phyloP scores from a whole-genome alignment of 1,140 invertebrate genomes.

The Lucilia sericata region DNA sequence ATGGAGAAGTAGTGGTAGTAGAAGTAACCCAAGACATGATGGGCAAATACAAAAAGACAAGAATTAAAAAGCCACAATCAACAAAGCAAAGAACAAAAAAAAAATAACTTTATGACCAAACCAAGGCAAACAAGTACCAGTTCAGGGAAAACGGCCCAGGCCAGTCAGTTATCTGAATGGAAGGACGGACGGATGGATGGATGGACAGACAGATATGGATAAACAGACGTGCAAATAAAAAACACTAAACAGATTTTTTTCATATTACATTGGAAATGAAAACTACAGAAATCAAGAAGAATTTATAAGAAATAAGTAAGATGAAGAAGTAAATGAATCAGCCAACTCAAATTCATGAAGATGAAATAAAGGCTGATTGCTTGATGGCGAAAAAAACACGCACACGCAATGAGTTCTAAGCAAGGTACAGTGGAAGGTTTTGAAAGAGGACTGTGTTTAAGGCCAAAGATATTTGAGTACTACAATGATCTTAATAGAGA shows the following conservation, averaged over 20 bases:
- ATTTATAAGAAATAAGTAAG: background rate
- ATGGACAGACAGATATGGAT: too few relatives aligned
- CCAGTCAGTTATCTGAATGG: background rate
- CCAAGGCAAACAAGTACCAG: slow-evolving; percentile 38
- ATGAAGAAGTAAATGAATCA: background rate
- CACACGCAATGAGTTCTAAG: too few relatives aligned
- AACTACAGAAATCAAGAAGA: background rate
- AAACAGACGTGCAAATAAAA: background rate
- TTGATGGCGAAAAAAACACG: too few relatives aligned
- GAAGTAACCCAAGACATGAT: background rate
- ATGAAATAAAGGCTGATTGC: background rate
- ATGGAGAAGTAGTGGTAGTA: background rate
- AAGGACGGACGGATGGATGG: background rate
- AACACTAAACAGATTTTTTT: background rate
- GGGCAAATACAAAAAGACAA: background rate
- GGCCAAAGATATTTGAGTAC: too few relatives aligned
- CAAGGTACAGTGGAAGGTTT: too few relatives aligned
- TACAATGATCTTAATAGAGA: too few relatives aligned
- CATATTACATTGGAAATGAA: background rate
- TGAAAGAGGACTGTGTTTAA: too few relatives aligned
- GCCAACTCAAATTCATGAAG: slow-evolving; percentile 15
- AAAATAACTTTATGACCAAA: slow-evolving; percentile 22
- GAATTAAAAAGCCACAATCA: too few relatives aligned
- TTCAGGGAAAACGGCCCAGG: background rate
- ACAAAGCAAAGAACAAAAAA: background rate